A percentile compares a stretch with the other conserved stretches of the same genome.
phyloP scores from a whole-genome alignment of 23 tunicate genomes.

The Ascidia mentula region DNA sequence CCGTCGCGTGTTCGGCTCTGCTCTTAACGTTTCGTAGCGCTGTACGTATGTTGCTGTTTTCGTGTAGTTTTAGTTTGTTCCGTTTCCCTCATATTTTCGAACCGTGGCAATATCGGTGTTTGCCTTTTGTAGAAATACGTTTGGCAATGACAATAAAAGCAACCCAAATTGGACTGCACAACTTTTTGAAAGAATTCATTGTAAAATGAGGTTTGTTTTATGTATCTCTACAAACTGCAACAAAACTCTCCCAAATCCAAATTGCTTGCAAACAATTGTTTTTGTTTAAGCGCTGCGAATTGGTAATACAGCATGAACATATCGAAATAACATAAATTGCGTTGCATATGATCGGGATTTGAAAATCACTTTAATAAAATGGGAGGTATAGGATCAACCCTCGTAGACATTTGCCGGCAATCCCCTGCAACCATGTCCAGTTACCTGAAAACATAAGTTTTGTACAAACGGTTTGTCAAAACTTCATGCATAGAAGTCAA shows the following conservation, averaged over 20 bases:
- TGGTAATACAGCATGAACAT: no score
- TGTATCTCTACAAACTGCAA: no score
- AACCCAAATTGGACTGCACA: not conserved
- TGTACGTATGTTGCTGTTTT: not conserved
- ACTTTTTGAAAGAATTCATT: not conserved
- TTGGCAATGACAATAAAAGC: not conserved
- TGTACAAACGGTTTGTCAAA: no score
- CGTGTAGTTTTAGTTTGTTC: not conserved
- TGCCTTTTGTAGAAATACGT: not conserved
- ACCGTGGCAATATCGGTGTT: not conserved
- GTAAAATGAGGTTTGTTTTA: no score
- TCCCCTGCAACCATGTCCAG: slow-evolving; percentile 19
- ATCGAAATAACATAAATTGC: no score
- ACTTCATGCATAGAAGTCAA: no score
- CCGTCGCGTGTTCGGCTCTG: not conserved
- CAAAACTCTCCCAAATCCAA: no score
- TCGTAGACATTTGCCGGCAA: slow-evolving; percentile 33
- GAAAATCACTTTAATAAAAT: no score
- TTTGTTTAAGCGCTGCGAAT: no score
- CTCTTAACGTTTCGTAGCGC: not conserved
- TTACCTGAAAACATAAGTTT: slow-evolving; percentile 3
- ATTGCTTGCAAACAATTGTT: no score
- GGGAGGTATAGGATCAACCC: no score
- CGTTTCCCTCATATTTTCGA: not conserved
- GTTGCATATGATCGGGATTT: no score